Evolutionary conservation across 2,113 vertebrate genomes (phyloP), one percentile per base, ranked within the genome.

Genomic region (Mirza zaza): DNA sequence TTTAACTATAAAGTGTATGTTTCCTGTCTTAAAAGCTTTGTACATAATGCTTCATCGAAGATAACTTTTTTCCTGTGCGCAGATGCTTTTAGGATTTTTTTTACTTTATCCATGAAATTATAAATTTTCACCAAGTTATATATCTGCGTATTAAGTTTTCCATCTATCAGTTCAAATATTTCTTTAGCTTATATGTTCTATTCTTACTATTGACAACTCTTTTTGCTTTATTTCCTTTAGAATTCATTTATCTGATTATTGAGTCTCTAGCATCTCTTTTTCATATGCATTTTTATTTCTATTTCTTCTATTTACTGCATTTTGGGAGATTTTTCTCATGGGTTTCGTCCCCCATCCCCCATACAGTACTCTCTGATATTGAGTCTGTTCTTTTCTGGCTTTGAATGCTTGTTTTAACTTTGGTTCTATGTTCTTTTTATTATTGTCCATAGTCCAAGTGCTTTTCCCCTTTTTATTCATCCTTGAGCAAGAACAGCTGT

Each of bases 1-100:
- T 71, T 76, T 96, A 92, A 86, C 42, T 94, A 57, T 87, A 87
- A 50, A 87, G 63, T 90, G 32, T 89, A 79, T 85, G 25, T 93
- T 23, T 79, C 92, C 12, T 80, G 6, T 93, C 23, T 88, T 96
- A 57, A 67, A 79, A 76, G 20, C 25, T 79, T 87, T 4, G 61
- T 91, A 63, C 80, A 6, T 92, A 86, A 79, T 71, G 52, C 45
- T 84, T 83, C 75, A 95, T n/a, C 75, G 90, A 94, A 71, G n/a
- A 65, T 91, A 76, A 71, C 29, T 63, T 81, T 82, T 20, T n/a
- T 73, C 17, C 25, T 11, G 1, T 57, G 32, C 42, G 36, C 39
- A 79, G 13, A 57, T 76, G 23, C 2, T 68, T 82, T 96, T 71
- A 67, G 52, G 7, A 79, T 45, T 50, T 50, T 76, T 59, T 25